Evolutionary conservation across 2,888 invertebrate genomes (phyloP).

Genomic region (Bellardia pandia): DNA sequence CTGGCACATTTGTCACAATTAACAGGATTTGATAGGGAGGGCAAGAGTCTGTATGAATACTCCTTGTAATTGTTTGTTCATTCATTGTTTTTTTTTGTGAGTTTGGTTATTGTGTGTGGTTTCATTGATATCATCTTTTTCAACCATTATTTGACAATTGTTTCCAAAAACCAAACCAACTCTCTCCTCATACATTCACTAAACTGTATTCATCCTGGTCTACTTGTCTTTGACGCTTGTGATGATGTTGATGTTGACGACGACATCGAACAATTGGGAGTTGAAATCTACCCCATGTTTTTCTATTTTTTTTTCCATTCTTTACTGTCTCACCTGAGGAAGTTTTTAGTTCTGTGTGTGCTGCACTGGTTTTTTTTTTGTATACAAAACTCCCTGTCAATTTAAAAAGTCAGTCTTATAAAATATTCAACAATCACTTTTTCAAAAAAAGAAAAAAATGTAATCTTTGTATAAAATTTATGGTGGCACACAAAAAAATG

Average conservation of each 20-base stretch:
- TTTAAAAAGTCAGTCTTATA: slow-evolving; percentile 70
- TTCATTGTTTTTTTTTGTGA: slow-evolving; percentile 8
- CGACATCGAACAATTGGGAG: slow-evolving; percentile 72
- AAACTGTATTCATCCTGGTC: slow-evolving; percentile 41
- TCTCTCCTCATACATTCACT: slow-evolving; percentile 18
- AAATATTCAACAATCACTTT: slow-evolving; percentile 69
- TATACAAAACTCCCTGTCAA: slow-evolving; percentile 46
- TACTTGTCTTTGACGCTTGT: slow-evolving; percentile 9
- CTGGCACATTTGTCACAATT: slow-evolving; percentile 75
- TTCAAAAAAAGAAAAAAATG: slow-evolving; percentile 20
- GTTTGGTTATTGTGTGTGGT: slow-evolving; percentile 59
- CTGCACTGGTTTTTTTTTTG: slow-evolving; percentile 1
- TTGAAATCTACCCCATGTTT: slow-evolving; percentile 56
- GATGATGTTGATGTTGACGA: slow-evolving; percentile 54
- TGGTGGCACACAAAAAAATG: slow-evolving; percentile 21
- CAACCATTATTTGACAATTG: slow-evolving; percentile 73
- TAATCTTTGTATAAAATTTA: slow-evolving; percentile 50
- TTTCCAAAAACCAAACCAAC: slow-evolving; percentile 47
- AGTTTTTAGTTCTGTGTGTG: slow-evolving; percentile 28
- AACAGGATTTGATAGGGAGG: slow-evolving; percentile 65
- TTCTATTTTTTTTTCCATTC: slow-evolving; percentile 1
- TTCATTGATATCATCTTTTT: slow-evolving; percentile 71
- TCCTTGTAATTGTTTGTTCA: slow-evolving; percentile 50
- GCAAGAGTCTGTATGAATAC: neutral
- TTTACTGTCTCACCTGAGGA: slow-evolving; percentile 63